Conservation (phyloP, 2,888 invertebrate species). For the Pristionchus entomophagus region DNA sequence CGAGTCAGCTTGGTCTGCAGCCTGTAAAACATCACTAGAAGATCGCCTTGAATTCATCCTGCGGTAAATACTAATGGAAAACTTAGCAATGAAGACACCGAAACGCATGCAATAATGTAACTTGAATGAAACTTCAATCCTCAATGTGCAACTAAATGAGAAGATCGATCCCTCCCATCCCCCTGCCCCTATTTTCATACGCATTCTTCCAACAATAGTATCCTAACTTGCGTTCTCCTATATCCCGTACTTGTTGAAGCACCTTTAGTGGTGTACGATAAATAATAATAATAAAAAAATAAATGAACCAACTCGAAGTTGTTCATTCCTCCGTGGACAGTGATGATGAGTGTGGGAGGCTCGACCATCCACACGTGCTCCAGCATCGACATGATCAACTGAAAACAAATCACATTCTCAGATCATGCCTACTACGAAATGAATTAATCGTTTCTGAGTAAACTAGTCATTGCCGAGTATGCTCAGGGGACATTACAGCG, state of each 20-base stretch:
- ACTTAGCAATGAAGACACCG: too few species aligned
- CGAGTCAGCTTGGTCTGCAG: constrained; percentile 92
- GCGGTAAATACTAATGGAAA: too few species aligned
- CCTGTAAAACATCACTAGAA: constrained; percentile 52
- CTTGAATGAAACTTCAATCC: too few species aligned
- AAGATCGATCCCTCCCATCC: too few species aligned
- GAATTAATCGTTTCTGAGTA: background rate
- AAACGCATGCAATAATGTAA: too few species aligned
- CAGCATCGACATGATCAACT: constrained; percentile 80
- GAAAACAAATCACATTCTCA: background rate
- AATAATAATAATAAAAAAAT: too few species aligned
- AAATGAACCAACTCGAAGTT: constrained; percentile 85
- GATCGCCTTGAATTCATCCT: too few species aligned
- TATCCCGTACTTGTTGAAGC: too few species aligned
- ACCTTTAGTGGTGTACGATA: too few species aligned
- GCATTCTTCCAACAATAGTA: too few species aligned
- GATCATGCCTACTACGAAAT: background rate
- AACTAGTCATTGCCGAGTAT: constrained; percentile 78
- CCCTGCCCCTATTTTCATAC: background rate
- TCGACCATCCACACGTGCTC: constrained; percentile 95
- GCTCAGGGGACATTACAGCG: background rate
- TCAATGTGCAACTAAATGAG: too few species aligned
- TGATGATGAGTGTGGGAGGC: constrained; percentile 94
- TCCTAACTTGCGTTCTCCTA: too few species aligned
- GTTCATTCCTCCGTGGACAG: constrained; percentile 96